These are phyloP conservation scores for Sebastiscus albofasciatus DNA, from an alignment of 2,797 vertebrate species.

Conservation along the genomic window DNA sequence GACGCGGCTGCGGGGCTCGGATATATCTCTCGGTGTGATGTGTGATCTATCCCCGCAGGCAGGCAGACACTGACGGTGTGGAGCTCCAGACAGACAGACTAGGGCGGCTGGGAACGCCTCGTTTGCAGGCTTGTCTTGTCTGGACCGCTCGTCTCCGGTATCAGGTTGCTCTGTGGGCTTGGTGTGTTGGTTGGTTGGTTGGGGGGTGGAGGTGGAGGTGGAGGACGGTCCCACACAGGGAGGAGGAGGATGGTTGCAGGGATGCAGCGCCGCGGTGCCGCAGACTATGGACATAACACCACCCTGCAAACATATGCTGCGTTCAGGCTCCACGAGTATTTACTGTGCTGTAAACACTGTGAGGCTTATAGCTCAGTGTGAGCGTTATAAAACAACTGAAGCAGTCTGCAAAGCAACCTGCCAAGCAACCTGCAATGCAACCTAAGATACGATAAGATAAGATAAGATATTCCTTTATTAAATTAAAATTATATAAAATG, in stretches of 20 bases:
- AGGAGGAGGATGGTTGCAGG: constrained; percentile 9
- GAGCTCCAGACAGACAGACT: constrained; percentile 63
- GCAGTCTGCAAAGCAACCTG: background rate
- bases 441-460: too few species aligned
- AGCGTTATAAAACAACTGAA: background rate
- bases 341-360: background rate
- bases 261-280: constrained; percentile 71
- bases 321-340: background rate
- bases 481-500: too few species aligned
- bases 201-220: constrained; percentile 19
- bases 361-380: background rate
- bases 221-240: constrained; percentile 45
- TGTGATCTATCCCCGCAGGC: constrained; percentile 5
- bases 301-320: constrained; percentile 33
- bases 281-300: constrained; percentile 66
- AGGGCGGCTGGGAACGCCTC: constrained; percentile 80
- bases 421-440: too few species aligned
- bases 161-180: constrained; percentile 78
- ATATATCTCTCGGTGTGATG: constrained; percentile 39
- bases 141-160: constrained; percentile 78
- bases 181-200: constrained; percentile 27
- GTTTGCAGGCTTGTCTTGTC: constrained; percentile 79
- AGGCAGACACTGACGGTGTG: constrained; percentile 46
- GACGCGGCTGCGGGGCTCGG: too few species aligned
- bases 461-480: too few species aligned